Evolutionary conservation across 1,140 invertebrate species (phyloP).

Genomic region (Brachionus rubens): DNA sequence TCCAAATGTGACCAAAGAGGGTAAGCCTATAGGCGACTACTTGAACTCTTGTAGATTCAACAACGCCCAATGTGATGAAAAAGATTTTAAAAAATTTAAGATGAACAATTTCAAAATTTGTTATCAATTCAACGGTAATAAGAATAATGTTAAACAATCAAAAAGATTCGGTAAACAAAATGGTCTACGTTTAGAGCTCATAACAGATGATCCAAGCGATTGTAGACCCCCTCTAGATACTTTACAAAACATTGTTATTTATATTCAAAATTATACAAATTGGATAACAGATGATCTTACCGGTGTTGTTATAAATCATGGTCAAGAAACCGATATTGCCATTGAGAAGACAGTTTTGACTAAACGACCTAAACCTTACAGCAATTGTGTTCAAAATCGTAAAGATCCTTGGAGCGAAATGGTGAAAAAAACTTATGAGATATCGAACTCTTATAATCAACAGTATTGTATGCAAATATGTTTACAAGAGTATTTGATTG

Average conservation of each 20-base stretch:
- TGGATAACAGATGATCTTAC: not conserved
- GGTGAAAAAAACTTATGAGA: not conserved
- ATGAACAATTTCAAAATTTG: not conserved
- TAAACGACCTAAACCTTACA: not conserved
- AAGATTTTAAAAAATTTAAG: no score
- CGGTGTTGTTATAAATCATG: not conserved
- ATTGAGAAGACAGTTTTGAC: not conserved
- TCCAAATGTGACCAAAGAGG: no score
- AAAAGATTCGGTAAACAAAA: constrained; percentile 11
- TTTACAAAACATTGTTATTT: not conserved
- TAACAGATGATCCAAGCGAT: not conserved
- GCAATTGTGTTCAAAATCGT: constrained; percentile 29
- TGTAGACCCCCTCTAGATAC: no score
- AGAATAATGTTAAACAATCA: not conserved
- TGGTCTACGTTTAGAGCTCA: not conserved
- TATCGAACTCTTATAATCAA: not conserved
- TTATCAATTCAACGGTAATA: not conserved
- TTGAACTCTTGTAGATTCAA: no score
- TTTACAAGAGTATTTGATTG: constrained; percentile 7
- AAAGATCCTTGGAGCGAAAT: not conserved
- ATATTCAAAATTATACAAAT: constrained; percentile 13
- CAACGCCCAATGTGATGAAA: no score
- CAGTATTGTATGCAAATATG: not conserved
- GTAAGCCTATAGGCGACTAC: no score
- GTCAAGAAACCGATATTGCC: constrained; percentile 27